phyloP scores from a whole-genome alignment of 1,140 invertebrate species.

The Ips nitidus region DNA sequence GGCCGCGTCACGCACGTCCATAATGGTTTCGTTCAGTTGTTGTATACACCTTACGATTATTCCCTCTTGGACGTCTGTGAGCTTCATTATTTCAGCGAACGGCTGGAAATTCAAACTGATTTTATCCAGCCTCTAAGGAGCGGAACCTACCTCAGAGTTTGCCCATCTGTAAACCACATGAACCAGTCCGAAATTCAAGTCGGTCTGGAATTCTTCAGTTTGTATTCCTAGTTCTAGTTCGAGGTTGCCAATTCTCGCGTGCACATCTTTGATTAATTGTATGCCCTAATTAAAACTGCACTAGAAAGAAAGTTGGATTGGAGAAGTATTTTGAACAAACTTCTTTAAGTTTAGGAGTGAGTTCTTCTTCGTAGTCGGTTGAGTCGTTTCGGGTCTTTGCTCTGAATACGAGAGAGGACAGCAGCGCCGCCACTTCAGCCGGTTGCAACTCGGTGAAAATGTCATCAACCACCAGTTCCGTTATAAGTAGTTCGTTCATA shows the following conservation, averaged over 20 bases:
- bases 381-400: constrained; percentile 60
- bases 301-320: background rate
- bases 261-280: constrained; percentile 56
- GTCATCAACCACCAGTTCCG: constrained; percentile 94
- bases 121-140: background rate
- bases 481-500: constrained; percentile 90
- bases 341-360: constrained; percentile 39
- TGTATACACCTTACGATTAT: constrained; percentile 98
- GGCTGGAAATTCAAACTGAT: constrained; percentile 58
- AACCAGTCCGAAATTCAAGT: constrained; percentile 88
- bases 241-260: constrained; percentile 46
- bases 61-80: constrained; percentile 96
- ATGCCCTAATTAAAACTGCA: constrained; percentile 55
- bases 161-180: constrained; percentile 97
- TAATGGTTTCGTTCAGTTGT: constrained; percentile 89
- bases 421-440: constrained; percentile 88
- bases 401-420: constrained; percentile 92
- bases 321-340: constrained; percentile 16
- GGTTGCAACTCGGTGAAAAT: constrained; percentile 82
- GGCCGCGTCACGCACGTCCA: constrained; percentile 91
- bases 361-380: constrained; percentile 34
- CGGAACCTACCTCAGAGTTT: constrained; percentile 66
- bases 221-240: constrained; percentile 59
- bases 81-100: constrained; percentile 89
- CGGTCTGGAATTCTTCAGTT: constrained; percentile 58